A percentile compares a stretch with the other conserved stretches of the same genome.
These are phyloP conservation scores for Oryctolagus cuniculus DNA, from an alignment of 2,113 vertebrate genomes.

Conservation along the genomic window mOryCun1.1 NC_091439.1:69751001-69751500, in stretches of 20 bases:
- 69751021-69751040: background rate
- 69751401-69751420: background rate
- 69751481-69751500: background rate
- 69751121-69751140: background rate
- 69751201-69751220: constrained; percentile 13
- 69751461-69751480: background rate
- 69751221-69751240: background rate
- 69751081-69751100: background rate
- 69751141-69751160: background rate
- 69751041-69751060: background rate
- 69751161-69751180: background rate
- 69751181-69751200: background rate
- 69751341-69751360: background rate
- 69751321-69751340: background rate
- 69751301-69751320: background rate
- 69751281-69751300: background rate
- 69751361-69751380: background rate
- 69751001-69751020: background rate
- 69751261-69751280: background rate
- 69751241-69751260: background rate
- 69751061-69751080: too few relatives aligned
- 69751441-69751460: background rate
- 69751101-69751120: background rate
- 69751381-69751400: background rate
- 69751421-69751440: background rate